Evolutionary conservation across 2,113 vertebrate genomes (phyloP), one percentile per base, ranked within the genome.

Genomic region (Protobothrops flavoviridis): DNA sequence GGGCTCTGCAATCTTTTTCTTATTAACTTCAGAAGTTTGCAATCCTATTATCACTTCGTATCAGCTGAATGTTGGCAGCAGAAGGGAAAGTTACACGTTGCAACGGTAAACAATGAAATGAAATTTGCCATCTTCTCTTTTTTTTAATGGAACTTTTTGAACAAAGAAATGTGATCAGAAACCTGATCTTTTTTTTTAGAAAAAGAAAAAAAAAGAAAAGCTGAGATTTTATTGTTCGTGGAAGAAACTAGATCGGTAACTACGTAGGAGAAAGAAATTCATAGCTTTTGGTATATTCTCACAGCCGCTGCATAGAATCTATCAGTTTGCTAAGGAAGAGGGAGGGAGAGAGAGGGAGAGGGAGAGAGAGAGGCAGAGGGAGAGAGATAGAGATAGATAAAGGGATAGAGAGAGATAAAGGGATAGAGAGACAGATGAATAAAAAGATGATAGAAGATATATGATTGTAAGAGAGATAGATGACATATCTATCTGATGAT

Each of bases 1-100:
- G 26, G 61, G 95, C 93, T 95, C 93, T 94, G 26, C 93, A 94
- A 94, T 96, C 53, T 88, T 74, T 96, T 97, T 95, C 97, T 96
- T 96, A 96, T 96, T 95, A 96, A 97, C 98, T 97, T 97, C 97
- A 97, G 97, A 98, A 95, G 96, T 97, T 96, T 95, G 59, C 97
- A 97, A 97, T 98, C 97, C 97, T 94, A 96, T 97, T 97, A 97
- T 43, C 93, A 86, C 56, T 96, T 2, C 26, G 95, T 39, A 86
- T 45, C 4, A 81, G 94, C 93, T 0, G 69, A 91, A 89, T 4
- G 93, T 94, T 48, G 93, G 95, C 3, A 11, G 56, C 48, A 45
- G 29, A 87, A 59, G 0, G 11, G 45, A n/a, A 10, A 5, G 21
- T 0, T 0, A 0, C 69, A 13, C 1, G 2, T 91, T 85, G 0